Evolutionary conservation across 2,113 vertebrate genomes (phyloP), one percentile per base, ranked within the genome.

Genomic region (Bagarius yarrelli): DNA sequence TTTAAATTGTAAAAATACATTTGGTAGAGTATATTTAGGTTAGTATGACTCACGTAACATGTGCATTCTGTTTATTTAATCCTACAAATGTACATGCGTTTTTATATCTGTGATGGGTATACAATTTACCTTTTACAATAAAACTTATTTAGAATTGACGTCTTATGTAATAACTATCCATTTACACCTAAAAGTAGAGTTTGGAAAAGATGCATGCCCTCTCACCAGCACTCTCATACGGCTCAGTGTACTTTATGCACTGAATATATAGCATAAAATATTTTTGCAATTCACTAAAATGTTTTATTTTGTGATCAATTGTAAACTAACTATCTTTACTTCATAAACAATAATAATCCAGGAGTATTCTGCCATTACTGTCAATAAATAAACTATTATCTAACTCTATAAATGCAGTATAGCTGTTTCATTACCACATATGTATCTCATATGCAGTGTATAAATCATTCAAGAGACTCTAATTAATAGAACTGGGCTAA

Each of bases 401-500:
- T 40, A 4, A 60, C 76, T 86, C 78, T 50, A 83, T 88, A 83
- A 81, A 76, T 81, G 6, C 3, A 40, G 36, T 40, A 40, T 40
- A 40, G 79, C 52, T 88, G 88, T 72, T 66, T 81, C 59, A 84
- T 88, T 88, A 87, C 81, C 87, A 90, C 88, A 87, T 81, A 60
- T 79, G 27, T 8, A 32, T 19, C 30, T 63, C 32, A 63, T 8
- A 78, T 5, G 57, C 84, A 67, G 16, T 19, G 14, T 0, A 56
- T 81, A 88, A 90, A 90, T 91, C 89, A 93, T 91, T 89, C 86
- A 91, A 89, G 52, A 83, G 85, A 86, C 81, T 34, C 56, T 80
- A 87, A 87, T 87, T 78, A 84, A 88, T 87, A 88, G 88, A 88
- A 89, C 9, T 34, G 19, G 40, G 13, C 44, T 64, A 59, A 32